Conservation (phyloP, 2,888 invertebrate genomes). For the Gerris lacustris region DNA sequence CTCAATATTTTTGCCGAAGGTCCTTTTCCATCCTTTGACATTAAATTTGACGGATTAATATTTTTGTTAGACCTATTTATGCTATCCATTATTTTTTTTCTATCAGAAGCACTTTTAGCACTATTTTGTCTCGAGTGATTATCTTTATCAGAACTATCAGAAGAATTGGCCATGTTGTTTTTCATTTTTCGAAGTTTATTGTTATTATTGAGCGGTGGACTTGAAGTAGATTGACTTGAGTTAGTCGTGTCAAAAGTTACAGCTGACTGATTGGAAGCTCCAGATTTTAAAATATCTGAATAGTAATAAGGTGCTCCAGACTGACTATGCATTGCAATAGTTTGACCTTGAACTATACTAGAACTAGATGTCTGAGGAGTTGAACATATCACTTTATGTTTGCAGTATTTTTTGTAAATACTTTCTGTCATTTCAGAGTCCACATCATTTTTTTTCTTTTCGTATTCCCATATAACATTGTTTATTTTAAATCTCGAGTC, state of each 20-base stretch:
- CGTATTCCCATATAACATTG: background rate
- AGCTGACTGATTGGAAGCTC: background rate
- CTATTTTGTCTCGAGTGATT: background rate
- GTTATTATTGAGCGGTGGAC: background rate
- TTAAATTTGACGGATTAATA: constrained; percentile 55
- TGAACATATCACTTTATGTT: background rate
- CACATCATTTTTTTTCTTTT: background rate
- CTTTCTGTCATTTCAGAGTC: background rate
- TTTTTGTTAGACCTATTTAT: constrained; percentile 35
- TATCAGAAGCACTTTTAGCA: background rate
- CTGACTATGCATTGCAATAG: constrained; percentile 40
- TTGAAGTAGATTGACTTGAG: background rate
- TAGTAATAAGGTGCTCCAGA: constrained; percentile 71
- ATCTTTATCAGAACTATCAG: background rate
- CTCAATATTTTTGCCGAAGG: constrained; percentile 11
- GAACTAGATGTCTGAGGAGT: background rate
- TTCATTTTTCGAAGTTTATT: background rate
- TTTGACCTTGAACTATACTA: constrained; percentile 26
- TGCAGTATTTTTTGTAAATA: background rate
- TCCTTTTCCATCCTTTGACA: constrained; percentile 37
- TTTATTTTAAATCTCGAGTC: constrained; percentile 2
- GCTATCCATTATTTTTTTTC: background rate
- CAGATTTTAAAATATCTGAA: constrained; percentile 50
- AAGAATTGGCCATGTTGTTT: background rate
- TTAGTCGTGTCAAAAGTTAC: background rate